Percentiles rank a stretch among this genome's conserved stretches.
Evolutionary conservation across 2,113 vertebrate genomes (phyloP).

Genomic region (Nicator chloris): DNA sequence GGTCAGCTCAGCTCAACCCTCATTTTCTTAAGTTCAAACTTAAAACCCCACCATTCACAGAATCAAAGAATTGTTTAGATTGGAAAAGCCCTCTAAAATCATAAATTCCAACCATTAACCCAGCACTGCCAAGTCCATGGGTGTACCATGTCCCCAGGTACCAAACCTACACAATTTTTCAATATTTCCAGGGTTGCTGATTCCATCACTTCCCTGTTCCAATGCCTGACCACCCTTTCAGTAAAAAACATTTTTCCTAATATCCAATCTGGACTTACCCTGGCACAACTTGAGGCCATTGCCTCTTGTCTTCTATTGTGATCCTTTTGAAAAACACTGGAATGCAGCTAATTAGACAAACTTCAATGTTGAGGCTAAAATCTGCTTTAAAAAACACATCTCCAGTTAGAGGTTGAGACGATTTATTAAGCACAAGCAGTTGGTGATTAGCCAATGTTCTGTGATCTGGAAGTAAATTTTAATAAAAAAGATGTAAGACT

Average conservation of each 20-base stretch:
- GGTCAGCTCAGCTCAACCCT: not conserved
- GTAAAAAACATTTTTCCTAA: not conserved
- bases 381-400: not conserved
- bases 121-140: not conserved
- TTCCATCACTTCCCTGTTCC: not conserved
- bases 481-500: not conserved
- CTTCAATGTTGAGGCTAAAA: not conserved
- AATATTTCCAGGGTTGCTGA: not conserved
- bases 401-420: not conserved
- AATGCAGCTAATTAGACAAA: not conserved
- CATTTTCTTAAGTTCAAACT: not conserved
- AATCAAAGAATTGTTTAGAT: not conserved
- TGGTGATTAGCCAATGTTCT: not conserved
- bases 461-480: not conserved
- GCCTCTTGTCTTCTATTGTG: not conserved
- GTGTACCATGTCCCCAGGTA: not conserved
- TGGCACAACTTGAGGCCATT: not conserved
- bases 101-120: not conserved
- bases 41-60: not conserved
- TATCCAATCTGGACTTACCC: not conserved
- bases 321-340: not conserved
- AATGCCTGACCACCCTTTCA: not conserved
- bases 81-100: not conserved
- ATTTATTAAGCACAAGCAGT: not conserved
- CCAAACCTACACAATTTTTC: not conserved